Base-by-base conservation (phyloP, 1,140 invertebrate genomes). In the Bombus cullumanus region DNA sequence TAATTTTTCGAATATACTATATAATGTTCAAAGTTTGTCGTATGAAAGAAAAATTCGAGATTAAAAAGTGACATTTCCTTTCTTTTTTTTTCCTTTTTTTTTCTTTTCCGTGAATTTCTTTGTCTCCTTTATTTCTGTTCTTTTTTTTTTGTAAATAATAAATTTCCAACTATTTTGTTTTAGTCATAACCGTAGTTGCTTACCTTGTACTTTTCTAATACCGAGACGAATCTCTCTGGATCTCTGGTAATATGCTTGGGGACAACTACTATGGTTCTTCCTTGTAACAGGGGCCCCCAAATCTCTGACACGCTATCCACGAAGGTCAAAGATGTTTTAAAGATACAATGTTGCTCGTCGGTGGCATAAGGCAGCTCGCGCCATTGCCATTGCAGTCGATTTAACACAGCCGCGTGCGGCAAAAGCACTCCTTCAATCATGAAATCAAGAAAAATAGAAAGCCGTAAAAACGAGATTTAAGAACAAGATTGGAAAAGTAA, bases 321-420 rank as follows among this genome's bases (percentile, higher is more conserved):
- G 91, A 98, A 99, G 0, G 98, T 98, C 1, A 99, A 92, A 0
- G 98, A 97, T 2, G 98, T 98, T 93, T 98, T 99, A 94, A 98
- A 98, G 31, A 98, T 97, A 83, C 97, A 97, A 9, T 95, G 95
- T 10, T 95, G 93, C 91, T 98, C 98, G 2, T 96, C 95, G 0
- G 94, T 66, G 0, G 93, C 92, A 91, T 96, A 98, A 0, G 98
- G 98, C 89, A 98, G 97, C 1, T 96, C 96, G 18, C 96, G 95
- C 97, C 98, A 98, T 93, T 98, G 98, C 98, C 98, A 98, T 89
- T 96, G 96, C 8, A 98, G 93, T 12, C 98, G 96, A 90, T 98
- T 98, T 87, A 98, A 94, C 13, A 98, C 96, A 0, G 97, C 97
- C n/a, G 95, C 96, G 91, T 99, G 98, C 0, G 97, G 96, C 12